Conservation (phyloP, 1,140 invertebrate species). For the Camponotus floridanus region DNA sequence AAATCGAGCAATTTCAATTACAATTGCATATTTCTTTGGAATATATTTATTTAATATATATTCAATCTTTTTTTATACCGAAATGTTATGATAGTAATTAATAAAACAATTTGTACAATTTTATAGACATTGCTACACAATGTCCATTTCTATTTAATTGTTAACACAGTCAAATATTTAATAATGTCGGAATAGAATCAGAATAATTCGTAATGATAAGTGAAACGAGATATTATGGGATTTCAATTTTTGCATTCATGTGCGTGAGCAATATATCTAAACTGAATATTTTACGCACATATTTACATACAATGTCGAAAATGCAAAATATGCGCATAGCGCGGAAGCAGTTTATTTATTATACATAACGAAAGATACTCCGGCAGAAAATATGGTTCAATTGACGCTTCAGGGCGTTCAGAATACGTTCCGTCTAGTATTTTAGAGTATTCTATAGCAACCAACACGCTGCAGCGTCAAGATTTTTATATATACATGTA, state of each 20-base stretch:
- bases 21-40: not conserved
- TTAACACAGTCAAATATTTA: slow-evolving; percentile 30
- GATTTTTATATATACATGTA: slow-evolving; percentile 71
- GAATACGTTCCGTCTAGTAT: not conserved
- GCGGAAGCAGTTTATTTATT: slow-evolving; percentile 70
- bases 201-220: not conserved
- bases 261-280: slow-evolving; percentile 59
- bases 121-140: slow-evolving; percentile 51
- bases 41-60: not conserved
- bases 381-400: not conserved
- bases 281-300: slow-evolving; percentile 49
- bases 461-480: not conserved
- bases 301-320: slow-evolving; percentile 67
- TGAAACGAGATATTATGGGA: slow-evolving; percentile 10
- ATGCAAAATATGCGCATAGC: slow-evolving; percentile 73
- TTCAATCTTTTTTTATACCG: slow-evolving; percentile 38
- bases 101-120: slow-evolving; percentile 69
- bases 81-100: slow-evolving; percentile 68
- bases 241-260: slow-evolving; percentile 28
- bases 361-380: slow-evolving; percentile 25
- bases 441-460: not conserved
- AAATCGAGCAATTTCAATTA: not conserved
- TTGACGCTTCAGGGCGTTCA: not conserved
- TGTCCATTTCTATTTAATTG: slow-evolving; percentile 34
- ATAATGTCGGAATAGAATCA: slow-evolving; percentile 20